These are phyloP conservation scores for Chelmon rostratus DNA, from an alignment of 2,797 vertebrate genomes.

Conservation along the genomic window DNA sequence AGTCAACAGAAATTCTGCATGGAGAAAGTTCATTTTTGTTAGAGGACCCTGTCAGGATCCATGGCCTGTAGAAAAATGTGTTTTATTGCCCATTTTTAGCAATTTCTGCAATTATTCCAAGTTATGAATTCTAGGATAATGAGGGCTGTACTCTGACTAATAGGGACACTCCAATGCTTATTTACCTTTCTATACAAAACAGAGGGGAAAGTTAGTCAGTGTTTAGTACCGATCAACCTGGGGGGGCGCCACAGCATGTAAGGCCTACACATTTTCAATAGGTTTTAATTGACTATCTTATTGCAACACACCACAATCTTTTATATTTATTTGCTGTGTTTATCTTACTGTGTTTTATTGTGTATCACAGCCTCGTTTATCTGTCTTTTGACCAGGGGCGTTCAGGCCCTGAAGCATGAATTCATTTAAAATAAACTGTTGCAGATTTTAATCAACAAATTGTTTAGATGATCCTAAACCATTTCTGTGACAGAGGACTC, in stretches of 20 bases:
- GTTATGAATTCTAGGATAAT: background rate
- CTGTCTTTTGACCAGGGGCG: background rate
- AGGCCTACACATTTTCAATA: background rate
- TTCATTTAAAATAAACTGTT: slow-evolving; percentile 9
- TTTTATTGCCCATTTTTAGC: slow-evolving; percentile 2
- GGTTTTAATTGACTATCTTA: background rate
- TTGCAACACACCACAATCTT: background rate
- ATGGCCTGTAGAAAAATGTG: background rate
- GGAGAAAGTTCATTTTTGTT: background rate
- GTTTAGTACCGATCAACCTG: too few species aligned
- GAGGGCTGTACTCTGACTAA: background rate
- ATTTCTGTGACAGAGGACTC: background rate
- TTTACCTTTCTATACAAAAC: slow-evolving; percentile 24
- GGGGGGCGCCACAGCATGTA: slow-evolving; percentile 15
- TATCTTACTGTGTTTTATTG: background rate
- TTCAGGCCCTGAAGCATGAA: background rate
- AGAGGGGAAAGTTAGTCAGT: too few species aligned
- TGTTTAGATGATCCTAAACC: slow-evolving; percentile 13
- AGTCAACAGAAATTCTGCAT: background rate
- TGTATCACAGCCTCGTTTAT: background rate
- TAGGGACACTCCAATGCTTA: background rate
- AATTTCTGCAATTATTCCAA: background rate
- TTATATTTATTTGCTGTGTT: background rate
- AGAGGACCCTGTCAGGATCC: background rate
- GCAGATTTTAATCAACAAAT: slow-evolving; percentile 9